phyloP scores from a whole-genome alignment of 2,888 invertebrate genomes.

The Keiferia lycopersicella region DNA sequence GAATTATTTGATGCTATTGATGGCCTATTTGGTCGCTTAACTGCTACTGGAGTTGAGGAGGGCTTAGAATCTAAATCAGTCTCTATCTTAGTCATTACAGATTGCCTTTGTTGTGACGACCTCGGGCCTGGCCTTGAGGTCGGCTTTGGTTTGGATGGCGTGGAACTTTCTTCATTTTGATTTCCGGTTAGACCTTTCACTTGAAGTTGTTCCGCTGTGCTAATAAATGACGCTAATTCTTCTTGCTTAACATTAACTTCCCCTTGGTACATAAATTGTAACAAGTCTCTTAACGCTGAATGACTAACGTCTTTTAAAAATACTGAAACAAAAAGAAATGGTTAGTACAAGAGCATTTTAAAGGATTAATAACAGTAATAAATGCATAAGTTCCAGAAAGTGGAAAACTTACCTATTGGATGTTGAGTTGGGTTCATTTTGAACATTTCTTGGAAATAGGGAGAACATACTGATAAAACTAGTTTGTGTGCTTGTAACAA shows the following conservation, averaged over 20 bases:
- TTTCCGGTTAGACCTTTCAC: constrained; percentile 86
- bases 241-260: constrained; percentile 88
- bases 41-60: constrained; percentile 82
- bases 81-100: constrained; percentile 83
- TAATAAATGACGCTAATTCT: constrained; percentile 86
- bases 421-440: constrained; percentile 86
- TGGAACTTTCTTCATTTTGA: constrained; percentile 82
- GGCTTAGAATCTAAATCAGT: constrained; percentile 83
- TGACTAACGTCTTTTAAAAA: constrained; percentile 87
- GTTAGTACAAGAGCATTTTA: constrained; percentile 24
- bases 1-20: constrained; percentile 83
- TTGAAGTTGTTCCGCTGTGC: constrained; percentile 87
- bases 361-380: constrained; percentile 27
- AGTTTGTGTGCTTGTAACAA: constrained; percentile 86
- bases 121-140: constrained; percentile 83
- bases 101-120: constrained; percentile 83
- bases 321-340: constrained; percentile 72
- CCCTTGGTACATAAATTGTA: constrained; percentile 87
- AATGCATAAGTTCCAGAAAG: constrained; percentile 22
- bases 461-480: constrained; percentile 87
- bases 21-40: constrained; percentile 85
- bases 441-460: constrained; percentile 87
- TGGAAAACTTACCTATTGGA: constrained; percentile 81
- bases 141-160: constrained; percentile 81
- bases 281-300: constrained; percentile 85